A percentile compares a stretch with the other conserved stretches of the same genome.
Conservation (phyloP, 2,797 vertebrate genomes). For the Danio albolineatus region DNA sequence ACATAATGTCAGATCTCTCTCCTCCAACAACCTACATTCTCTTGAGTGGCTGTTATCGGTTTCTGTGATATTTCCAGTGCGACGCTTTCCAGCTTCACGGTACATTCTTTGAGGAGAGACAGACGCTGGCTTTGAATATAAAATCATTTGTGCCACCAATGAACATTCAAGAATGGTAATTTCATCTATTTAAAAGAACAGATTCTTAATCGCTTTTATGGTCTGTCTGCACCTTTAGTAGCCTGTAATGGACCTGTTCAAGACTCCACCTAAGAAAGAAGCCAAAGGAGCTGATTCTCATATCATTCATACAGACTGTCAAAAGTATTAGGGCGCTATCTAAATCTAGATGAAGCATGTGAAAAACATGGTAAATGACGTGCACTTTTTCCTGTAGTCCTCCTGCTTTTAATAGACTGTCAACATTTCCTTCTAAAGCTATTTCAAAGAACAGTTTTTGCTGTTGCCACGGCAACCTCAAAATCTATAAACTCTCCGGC, state of each 20-base stretch:
- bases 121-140: neutral
- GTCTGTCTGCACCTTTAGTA: constrained; percentile 29
- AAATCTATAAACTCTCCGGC: constrained; percentile 62
- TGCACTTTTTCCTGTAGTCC: constrained; percentile 35
- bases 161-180: constrained; percentile 25
- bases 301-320: constrained; percentile 15
- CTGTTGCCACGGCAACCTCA: constrained; percentile 64
- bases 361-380: constrained; percentile 41
- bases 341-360: neutral
- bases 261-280: constrained; percentile 10
- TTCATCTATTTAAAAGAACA: constrained; percentile 7
- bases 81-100: neutral
- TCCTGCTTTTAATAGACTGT: constrained; percentile 58
- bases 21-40: constrained; percentile 37
- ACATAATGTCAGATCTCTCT: constrained; percentile 50
- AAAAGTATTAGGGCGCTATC: neutral
- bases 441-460: constrained; percentile 60
- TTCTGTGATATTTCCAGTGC: constrained; percentile 22
- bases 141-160: constrained; percentile 24
- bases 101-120: constrained; percentile 14
- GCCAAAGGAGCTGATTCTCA: neutral
- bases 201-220: constrained; percentile 31
- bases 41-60: constrained; percentile 30
- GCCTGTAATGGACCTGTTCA: constrained; percentile 20
- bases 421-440: constrained; percentile 54